Base-by-base conservation (phyloP, 2,888 invertebrate genomes). In the Sinopyrophorus schimmeli region DNA sequence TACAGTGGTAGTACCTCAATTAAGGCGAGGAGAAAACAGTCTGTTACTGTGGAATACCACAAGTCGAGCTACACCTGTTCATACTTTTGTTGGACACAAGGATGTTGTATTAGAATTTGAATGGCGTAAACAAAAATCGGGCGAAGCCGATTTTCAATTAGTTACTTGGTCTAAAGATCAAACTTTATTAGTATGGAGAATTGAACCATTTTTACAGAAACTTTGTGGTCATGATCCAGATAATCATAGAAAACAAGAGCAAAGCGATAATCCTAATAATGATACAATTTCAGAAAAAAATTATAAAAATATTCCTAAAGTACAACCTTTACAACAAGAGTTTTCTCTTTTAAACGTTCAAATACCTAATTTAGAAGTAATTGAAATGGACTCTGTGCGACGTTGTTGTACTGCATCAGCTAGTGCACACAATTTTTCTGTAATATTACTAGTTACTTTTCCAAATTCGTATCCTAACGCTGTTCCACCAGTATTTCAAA, bases 141-240 rank as follows among this genome's bases (percentile, higher is more conserved):
- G 76, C 50, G 74, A 71, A 34, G 63, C 77, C 9, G 89, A 89
- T 65, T 87, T 84, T 66, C 92, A 96, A 69, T 76, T 97, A 30
- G 86, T 96, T 0, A 95, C 95, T 1, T 97, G 96, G 96, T 93
- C 93, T 0, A 85, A 92, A 67, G 96, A 97, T 77, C 93, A 95
- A 67, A 91, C 88, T 7, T 77, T 97, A 23, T 80, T 95, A 39
- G 84, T 95, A 12, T 96, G 95, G 91, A 84, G 86, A 65, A 89
- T 95, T 65, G 92, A 92, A 68, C 84, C 89, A 24, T 84, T 86
- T 49, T 76, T 95, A 54, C 83, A 92, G 60, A 91, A 91, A 75
- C 76, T 89, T 65, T 91, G 91, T 68, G 81, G 87, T 26, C 82
- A 86, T 60, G 84, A 84, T 65, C 81, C 83, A 48, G 80, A 80